A percentile compares a stretch with the other conserved stretches of the same genome.
phyloP scores from a whole-genome alignment of 2,888 invertebrate species.

The Osmoderma eremita region DNA sequence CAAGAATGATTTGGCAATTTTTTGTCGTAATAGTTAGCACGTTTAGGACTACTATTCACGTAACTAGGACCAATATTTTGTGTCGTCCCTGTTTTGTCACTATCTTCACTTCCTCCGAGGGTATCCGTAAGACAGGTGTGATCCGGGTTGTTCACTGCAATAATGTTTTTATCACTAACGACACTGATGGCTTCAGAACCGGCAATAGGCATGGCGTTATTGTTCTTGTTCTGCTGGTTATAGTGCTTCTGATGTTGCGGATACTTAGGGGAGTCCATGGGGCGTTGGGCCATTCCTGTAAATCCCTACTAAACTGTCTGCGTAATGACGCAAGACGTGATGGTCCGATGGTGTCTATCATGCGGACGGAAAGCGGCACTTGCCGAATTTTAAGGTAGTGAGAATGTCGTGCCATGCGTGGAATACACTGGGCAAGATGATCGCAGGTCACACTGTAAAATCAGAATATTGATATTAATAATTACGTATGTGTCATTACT shows the following conservation, averaged over 20 bases:
- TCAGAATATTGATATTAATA: conserved; percentile 20
- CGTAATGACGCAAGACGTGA: conserved; percentile 59
- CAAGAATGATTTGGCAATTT: conserved; percentile 16
- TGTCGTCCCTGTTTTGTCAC: conserved; percentile 25
- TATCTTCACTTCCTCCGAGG: conserved; percentile 15
- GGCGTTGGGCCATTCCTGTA: conserved; percentile 63
- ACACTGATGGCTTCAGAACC: conserved; percentile 35
- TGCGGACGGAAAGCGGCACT: conserved; percentile 55
- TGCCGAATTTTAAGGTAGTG: conserved; percentile 53
- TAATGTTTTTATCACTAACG: conserved; percentile 8
- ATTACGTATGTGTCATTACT: too few relatives aligned
- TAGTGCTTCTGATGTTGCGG: conserved; percentile 16
- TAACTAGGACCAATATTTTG: conserved; percentile 13
- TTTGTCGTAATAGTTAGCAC: conserved; percentile 16
- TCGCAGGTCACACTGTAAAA: conserved; percentile 57
- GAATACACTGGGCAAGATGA: conserved; percentile 55
- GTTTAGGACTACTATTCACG: conserved; percentile 9
- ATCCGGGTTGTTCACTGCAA: conserved; percentile 16
- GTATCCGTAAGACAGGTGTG: conserved; percentile 12
- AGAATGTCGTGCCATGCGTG: conserved; percentile 61
- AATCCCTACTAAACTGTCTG: conserved; percentile 63
- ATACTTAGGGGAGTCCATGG: conserved; percentile 22
- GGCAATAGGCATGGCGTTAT: conserved; percentile 25
- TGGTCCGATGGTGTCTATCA: conserved; percentile 55
- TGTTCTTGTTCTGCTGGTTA: conserved; percentile 31